phyloP scores from a whole-genome alignment of 2,888 invertebrate species.

The Ormyrus rosae region DNA sequence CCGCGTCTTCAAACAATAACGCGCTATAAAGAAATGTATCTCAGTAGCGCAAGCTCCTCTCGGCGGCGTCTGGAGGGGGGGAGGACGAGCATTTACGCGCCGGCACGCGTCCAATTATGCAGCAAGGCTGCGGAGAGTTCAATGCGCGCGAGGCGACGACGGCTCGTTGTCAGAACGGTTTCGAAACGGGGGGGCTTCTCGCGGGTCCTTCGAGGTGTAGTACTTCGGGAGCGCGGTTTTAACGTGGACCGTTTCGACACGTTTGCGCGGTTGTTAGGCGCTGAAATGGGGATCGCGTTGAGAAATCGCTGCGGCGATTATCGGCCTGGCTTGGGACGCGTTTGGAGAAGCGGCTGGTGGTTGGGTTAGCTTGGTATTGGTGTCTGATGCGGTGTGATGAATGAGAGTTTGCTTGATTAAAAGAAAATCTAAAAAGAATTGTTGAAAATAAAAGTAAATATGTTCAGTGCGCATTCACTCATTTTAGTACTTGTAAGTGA shows the following conservation, averaged over 20 bases:
- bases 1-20: conserved; percentile 10
- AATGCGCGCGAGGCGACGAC: conserved; percentile 47
- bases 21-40: conserved; percentile 23
- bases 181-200: conserved; percentile 38
- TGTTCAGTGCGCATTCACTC: too few species aligned
- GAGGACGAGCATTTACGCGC: conserved; percentile 30
- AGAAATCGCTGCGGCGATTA: conserved; percentile 28
- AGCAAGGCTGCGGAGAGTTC: conserved; percentile 51
- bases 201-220: neutral
- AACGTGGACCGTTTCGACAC: conserved; percentile 30
- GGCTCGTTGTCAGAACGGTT: conserved; percentile 32
- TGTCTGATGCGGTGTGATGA: too few species aligned
- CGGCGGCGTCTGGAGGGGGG: neutral
- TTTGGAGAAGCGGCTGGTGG: too few species aligned
- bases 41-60: conserved; percentile 30
- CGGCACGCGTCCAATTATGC: neutral
- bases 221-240: conserved; percentile 1
- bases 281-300: conserved; percentile 16
- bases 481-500: too few species aligned
- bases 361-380: too few species aligned
- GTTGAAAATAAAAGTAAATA: too few species aligned
- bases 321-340: neutral
- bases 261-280: conserved; percentile 3
- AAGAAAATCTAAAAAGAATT: too few species aligned
- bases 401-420: too few species aligned